Evolutionary conservation across 35 echinoderm and acorn worm species (phyloP).

Genomic region (Patiria miniata): DNA sequence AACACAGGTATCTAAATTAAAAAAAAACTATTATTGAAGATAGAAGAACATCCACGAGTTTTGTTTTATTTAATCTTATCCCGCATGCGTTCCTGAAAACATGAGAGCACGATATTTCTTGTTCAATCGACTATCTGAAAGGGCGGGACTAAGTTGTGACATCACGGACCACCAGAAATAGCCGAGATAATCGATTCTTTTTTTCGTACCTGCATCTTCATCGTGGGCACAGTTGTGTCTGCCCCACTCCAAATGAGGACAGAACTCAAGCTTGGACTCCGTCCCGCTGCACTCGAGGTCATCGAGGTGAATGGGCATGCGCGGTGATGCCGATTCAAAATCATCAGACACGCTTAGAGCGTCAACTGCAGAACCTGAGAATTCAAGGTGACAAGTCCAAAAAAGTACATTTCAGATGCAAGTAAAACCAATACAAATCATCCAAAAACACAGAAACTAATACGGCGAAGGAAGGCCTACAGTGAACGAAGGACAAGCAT

Average conservation of each 20-base stretch:
- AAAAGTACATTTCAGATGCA: too few relatives aligned
- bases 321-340: conserved; percentile 20
- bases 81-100: too few relatives aligned
- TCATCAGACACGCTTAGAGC: conserved; percentile 40
- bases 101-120: too few relatives aligned
- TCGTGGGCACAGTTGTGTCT: conserved; percentile 79
- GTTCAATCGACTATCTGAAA: too few relatives aligned
- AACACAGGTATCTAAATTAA: too few relatives aligned
- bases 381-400: not conserved
- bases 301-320: conserved; percentile 69
- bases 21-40: too few relatives aligned
- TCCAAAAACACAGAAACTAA: too few relatives aligned
- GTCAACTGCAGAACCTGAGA: conserved; percentile 22
- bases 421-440: too few relatives aligned
- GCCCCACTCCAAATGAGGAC: conserved; percentile 64
- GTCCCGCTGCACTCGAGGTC: conserved; percentile 70
- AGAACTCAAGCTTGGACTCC: conserved; percentile 83
- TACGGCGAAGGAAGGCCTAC: too few relatives aligned
- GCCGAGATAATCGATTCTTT: not conserved
- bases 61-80: too few relatives aligned
- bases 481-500: not conserved
- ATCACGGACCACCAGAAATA: not conserved
- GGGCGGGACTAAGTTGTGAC: too few relatives aligned
- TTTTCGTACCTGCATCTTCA: conserved; percentile 92
- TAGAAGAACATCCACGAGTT: too few relatives aligned